Conservation (phyloP, 2,797 vertebrate genomes). For the Pipistrellus nathusii region DNA sequence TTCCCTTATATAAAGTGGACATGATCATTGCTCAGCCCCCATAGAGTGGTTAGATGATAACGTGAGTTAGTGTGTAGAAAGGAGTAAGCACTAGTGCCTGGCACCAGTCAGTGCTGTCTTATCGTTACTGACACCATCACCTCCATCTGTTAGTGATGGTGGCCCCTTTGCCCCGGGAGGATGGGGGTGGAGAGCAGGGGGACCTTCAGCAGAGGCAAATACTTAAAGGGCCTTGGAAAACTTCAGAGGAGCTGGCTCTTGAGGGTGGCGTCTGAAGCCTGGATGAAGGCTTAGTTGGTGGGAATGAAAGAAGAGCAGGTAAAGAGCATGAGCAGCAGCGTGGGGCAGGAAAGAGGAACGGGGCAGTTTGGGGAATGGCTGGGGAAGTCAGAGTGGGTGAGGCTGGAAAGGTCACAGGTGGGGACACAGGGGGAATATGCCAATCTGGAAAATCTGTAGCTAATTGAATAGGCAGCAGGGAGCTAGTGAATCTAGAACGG, state of each 20-base stretch:
- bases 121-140: background rate
- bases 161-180: background rate
- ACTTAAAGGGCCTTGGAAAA: background rate
- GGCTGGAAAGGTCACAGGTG: background rate
- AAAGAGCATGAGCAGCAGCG: no score
- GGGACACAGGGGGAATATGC: background rate
- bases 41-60: background rate
- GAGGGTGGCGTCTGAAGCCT: background rate
- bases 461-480: background rate
- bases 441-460: background rate
- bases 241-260: background rate
- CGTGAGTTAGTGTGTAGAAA: background rate
- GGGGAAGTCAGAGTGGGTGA: no score
- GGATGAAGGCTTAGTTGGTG: background rate
- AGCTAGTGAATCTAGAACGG: background rate
- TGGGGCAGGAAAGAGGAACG: fast-evolving
- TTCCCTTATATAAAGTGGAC: background rate
- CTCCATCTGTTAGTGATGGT: background rate
- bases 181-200: background rate
- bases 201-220: background rate
- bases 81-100: no score
- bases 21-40: background rate
- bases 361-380: background rate
- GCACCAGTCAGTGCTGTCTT: background rate
- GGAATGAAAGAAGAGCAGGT: background rate